These are phyloP conservation scores for Dromaius novaehollandiae DNA, from an alignment of 2,113 vertebrate species.

Conservation along the genomic window DNA sequence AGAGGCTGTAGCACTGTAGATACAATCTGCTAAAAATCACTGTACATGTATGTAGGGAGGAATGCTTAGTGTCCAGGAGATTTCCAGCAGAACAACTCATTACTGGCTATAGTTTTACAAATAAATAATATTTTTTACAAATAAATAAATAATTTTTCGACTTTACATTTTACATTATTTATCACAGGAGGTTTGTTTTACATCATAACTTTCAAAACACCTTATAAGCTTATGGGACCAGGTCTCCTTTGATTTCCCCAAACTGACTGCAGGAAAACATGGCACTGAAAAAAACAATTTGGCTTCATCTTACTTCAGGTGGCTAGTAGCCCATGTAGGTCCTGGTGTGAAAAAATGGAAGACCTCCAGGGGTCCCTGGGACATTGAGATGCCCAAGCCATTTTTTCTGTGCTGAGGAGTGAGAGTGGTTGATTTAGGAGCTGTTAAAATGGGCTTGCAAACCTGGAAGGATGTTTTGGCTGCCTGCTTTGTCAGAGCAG, in stretches of 20 bases:
- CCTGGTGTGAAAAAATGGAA: rapidly evolving
- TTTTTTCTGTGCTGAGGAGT: neutral
- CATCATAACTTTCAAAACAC: neutral
- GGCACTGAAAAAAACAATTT: neutral
- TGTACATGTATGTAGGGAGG: neutral
- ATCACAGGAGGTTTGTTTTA: neutral
- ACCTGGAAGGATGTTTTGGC: neutral
- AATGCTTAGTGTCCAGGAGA: neutral
- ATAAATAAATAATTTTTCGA: neutral
- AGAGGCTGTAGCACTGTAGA: conserved; percentile 24
- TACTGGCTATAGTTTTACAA: neutral
- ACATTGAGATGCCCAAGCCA: neutral
- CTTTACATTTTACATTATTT: neutral
- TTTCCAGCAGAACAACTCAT: neutral
- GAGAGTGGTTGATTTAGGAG: neutral
- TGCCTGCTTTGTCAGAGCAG: neutral
- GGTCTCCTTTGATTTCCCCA: neutral
- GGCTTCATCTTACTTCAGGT: neutral
- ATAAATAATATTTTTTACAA: neutral
- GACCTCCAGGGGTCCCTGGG: neutral
- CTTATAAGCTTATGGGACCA: neutral
- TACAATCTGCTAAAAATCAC: conserved; percentile 44
- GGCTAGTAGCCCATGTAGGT: neutral
- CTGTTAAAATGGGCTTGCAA: neutral
- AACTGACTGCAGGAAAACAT: neutral